These are phyloP conservation scores for Spisula subtruncata DNA, from an alignment of 2,888 invertebrate species.

Conservation along the genomic window DNA sequence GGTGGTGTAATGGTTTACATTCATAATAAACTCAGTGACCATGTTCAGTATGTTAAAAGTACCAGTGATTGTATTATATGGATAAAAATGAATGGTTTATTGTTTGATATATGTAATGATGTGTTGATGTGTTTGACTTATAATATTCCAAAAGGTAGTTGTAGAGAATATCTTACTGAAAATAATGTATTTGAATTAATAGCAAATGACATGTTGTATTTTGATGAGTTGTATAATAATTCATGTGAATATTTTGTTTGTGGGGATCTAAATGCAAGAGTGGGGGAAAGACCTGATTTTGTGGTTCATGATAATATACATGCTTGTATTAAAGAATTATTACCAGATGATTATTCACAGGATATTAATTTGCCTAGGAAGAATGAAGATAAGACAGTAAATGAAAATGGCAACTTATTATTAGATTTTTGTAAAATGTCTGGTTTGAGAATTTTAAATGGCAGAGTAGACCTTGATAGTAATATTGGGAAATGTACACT, in stretches of 20 bases:
- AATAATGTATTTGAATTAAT: not conserved
- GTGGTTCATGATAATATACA: not conserved
- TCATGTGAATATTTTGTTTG: not conserved
- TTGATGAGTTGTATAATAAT: not conserved
- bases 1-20: not conserved
- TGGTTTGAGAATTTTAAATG: constrained; percentile 3
- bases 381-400: not conserved
- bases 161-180: not conserved
- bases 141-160: not conserved
- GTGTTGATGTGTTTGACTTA: not conserved
- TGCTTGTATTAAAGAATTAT: not conserved
- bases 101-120: not conserved
- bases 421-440: constrained; percentile 14
- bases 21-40: not conserved
- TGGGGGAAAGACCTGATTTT: not conserved
- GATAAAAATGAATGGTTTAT: too few relatives aligned
- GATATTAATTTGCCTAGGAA: not conserved
- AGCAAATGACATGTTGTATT: not conserved
- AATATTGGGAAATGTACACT: too few relatives aligned
- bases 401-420: not conserved
- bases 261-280: constrained; percentile 14
- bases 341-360: not conserved
- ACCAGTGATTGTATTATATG: too few relatives aligned
- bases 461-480: not conserved
- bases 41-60: too few relatives aligned